Conservation (phyloP, 2,797 vertebrate species). For the Huso huso region DNA sequence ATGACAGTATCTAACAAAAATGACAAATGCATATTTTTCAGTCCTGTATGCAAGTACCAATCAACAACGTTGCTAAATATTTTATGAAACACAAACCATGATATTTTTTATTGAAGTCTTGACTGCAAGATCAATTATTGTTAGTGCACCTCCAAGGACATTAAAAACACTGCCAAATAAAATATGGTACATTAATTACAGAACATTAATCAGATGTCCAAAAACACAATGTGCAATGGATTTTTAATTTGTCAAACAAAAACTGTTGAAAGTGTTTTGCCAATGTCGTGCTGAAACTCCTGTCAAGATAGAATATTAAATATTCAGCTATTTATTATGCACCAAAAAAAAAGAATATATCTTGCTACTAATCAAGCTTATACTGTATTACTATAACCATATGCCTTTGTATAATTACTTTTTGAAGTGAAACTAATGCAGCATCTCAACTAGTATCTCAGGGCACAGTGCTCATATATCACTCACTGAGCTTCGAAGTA, state of each 20-base stretch:
- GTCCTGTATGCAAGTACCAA: background rate
- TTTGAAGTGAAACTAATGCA: too few species aligned
- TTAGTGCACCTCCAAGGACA: conserved; percentile 2
- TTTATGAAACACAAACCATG: conserved; percentile 2
- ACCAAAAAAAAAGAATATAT: too few species aligned
- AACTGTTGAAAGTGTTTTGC: conserved; percentile 2
- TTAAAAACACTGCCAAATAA: conserved; percentile 5
- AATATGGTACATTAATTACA: conserved; percentile 14
- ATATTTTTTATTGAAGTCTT: background rate
- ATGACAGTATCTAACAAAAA: background rate
- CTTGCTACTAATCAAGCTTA: too few species aligned
- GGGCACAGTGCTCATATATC: too few species aligned
- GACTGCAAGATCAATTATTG: conserved; percentile 9
- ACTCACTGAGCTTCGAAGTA: too few species aligned
- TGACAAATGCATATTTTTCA: background rate
- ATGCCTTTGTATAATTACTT: too few species aligned
- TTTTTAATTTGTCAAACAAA: conserved; percentile 11
- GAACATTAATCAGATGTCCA: conserved; percentile 15
- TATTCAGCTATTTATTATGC: too few species aligned
- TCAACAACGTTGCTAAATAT: background rate
- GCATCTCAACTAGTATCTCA: too few species aligned
- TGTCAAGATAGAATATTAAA: background rate
- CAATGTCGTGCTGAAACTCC: background rate
- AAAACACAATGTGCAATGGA: conserved; percentile 9
- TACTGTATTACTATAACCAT: too few species aligned